phyloP scores from a whole-genome alignment of 1,140 invertebrate genomes.

The Drosophila rhopaloa region DNA sequence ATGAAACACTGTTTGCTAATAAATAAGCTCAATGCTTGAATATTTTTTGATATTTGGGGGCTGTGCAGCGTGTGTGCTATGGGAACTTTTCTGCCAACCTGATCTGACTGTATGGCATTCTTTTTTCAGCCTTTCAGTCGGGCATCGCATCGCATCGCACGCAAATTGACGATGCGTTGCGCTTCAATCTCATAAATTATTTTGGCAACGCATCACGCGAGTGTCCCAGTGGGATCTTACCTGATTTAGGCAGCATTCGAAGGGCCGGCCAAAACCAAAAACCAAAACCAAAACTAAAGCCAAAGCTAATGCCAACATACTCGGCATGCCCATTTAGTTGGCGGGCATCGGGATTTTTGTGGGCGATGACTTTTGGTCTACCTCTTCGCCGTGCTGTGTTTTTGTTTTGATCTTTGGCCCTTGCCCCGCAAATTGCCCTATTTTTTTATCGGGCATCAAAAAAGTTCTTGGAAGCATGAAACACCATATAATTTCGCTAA shows the following conservation, averaged over 20 bases:
- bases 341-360: constrained; percentile 72
- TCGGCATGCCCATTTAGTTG: constrained; percentile 60
- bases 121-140: constrained; percentile 16
- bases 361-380: constrained; percentile 79
- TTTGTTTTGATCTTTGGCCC: constrained; percentile 78
- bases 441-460: constrained; percentile 65
- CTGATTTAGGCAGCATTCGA: constrained; percentile 63
- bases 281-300: constrained; percentile 45
- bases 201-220: constrained; percentile 84
- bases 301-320: constrained; percentile 72
- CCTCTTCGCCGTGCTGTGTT: constrained; percentile 55
- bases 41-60: constrained; percentile 41
- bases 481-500: constrained; percentile 83
- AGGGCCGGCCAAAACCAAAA: constrained; percentile 56
- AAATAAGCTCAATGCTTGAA: constrained; percentile 42
- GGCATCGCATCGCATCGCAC: constrained; percentile 45
- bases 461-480: constrained; percentile 71
- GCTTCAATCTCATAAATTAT: constrained; percentile 83
- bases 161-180: constrained; percentile 80
- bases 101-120: constrained; percentile 41
- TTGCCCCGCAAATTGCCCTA: constrained; percentile 73
- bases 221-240: constrained; percentile 66
- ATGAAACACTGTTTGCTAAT: constrained; percentile 33
- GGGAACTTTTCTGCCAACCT: constrained; percentile 45
- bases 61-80: constrained; percentile 38